These are phyloP conservation scores for Sinotaia quadrata DNA, from an alignment of 2,888 invertebrate genomes.

Conservation along the genomic window DNA sequence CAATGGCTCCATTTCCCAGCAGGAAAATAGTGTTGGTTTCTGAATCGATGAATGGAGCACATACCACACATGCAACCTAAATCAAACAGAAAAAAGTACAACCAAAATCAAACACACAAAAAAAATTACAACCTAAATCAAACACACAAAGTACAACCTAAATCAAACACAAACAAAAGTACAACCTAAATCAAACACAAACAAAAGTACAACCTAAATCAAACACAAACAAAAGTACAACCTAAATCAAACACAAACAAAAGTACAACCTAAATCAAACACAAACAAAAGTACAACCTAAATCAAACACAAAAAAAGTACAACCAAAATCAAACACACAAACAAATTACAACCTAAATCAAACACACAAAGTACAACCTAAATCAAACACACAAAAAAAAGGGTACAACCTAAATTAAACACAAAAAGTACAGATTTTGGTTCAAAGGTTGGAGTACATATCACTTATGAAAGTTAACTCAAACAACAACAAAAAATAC, in stretches of 20 bases:
- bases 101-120: not conserved
- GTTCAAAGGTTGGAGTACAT: no score
- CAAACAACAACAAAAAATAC: no score
- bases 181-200: not conserved
- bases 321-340: not conserved
- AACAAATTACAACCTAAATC: not conserved
- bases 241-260: no score
- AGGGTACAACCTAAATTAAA: no score
- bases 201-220: not conserved
- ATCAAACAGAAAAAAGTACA: slow-evolving; percentile 6
- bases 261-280: no score
- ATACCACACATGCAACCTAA: slow-evolving; percentile 71
- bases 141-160: not conserved
- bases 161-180: not conserved
- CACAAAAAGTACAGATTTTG: no score
- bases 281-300: no score
- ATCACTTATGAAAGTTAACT: no score
- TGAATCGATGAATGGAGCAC: slow-evolving; percentile 68
- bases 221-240: no score
- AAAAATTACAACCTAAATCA: not conserved
- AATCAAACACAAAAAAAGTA: no score
- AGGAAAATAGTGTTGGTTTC: slow-evolving; percentile 67
- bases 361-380: not conserved
- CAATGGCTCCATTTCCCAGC: slow-evolving; percentile 59
- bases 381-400: slow-evolving; percentile 4